Evolutionary conservation across 2,888 invertebrate genomes (phyloP).

Genomic region (Lasioglossum calceatum): DNA sequence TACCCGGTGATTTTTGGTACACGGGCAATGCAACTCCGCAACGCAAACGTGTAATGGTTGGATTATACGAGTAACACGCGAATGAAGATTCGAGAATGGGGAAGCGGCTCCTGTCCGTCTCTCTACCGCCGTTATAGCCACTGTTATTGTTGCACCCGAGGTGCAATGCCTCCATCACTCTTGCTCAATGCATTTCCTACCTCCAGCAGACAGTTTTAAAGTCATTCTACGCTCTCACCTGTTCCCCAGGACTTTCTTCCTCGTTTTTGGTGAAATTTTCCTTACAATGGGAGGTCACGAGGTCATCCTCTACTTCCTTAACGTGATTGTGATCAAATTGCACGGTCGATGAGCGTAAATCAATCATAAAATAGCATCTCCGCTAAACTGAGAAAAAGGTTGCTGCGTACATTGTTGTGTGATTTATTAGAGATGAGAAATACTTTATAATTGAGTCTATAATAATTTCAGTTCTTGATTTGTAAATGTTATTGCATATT

Average conservation of each 20-base stretch:
- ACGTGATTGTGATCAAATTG: conserved; percentile 4
- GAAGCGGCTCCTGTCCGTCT: conserved; percentile 49
- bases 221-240: conserved; percentile 7
- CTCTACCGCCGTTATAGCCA: conserved; percentile 42
- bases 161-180: conserved; percentile 74
- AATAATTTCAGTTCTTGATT: background rate
- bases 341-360: background rate
- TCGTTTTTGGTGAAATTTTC: conserved; percentile 7
- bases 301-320: background rate
- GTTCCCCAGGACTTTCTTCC: background rate
- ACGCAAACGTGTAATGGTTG: conserved; percentile 48
- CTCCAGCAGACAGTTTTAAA: conserved; percentile 36
- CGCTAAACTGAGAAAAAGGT: background rate
- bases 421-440: background rate
- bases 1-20: background rate
- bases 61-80: conserved; percentile 58
- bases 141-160: conserved; percentile 62
- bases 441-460: background rate
- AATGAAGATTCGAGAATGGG: conserved; percentile 53
- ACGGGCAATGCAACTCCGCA: background rate
- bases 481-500: background rate
- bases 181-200: conserved; percentile 70
- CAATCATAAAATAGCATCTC: background rate
- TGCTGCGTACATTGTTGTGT: background rate
- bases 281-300: background rate